These are phyloP conservation scores for Uropsilus gracilis DNA, from an alignment of 2,113 vertebrate genomes.

Conservation along the genomic window DNA sequence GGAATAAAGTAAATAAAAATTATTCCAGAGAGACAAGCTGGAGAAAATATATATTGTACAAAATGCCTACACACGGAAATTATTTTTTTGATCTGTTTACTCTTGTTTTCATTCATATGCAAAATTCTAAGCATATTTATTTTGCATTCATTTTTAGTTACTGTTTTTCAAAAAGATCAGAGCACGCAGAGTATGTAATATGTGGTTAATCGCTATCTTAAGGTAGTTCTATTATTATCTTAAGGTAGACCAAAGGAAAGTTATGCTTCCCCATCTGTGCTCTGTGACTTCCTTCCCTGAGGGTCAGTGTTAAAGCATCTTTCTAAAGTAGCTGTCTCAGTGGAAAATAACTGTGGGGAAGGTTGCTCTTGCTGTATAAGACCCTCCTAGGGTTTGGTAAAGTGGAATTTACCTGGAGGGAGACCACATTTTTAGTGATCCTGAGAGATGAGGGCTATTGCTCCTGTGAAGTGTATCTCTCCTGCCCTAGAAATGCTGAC, in stretches of 20 bases:
- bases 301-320: not conserved
- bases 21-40: not conserved
- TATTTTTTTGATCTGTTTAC: not conserved
- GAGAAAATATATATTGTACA: not conserved
- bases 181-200: not conserved
- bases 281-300: constrained; percentile 37
- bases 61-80: not conserved
- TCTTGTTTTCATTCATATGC: not conserved
- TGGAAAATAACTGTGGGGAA: constrained; percentile 61
- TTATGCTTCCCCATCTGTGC: constrained; percentile 38
- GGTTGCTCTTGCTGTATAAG: constrained; percentile 51
- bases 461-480: not conserved
- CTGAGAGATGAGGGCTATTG: constrained; percentile 7
- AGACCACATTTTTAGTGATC: constrained; percentile 35
- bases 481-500: constrained; percentile 57
- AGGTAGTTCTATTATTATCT: constrained; percentile 6
- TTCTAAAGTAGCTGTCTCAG: constrained; percentile 64
- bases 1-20: not conserved
- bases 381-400: constrained; percentile 59
- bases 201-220: constrained; percentile 50
- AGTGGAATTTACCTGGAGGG: constrained; percentile 63
- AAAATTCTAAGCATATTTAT: constrained; percentile 52
- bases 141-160: constrained; percentile 20
- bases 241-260: constrained; percentile 8
- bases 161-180: constrained; percentile 46